Percentiles rank a stretch among this genome's conserved stretches.
These are phyloP conservation scores for Coptotermes formosanus DNA, from an alignment of 1,140 invertebrate species.

Conservation along the genomic window DNA sequence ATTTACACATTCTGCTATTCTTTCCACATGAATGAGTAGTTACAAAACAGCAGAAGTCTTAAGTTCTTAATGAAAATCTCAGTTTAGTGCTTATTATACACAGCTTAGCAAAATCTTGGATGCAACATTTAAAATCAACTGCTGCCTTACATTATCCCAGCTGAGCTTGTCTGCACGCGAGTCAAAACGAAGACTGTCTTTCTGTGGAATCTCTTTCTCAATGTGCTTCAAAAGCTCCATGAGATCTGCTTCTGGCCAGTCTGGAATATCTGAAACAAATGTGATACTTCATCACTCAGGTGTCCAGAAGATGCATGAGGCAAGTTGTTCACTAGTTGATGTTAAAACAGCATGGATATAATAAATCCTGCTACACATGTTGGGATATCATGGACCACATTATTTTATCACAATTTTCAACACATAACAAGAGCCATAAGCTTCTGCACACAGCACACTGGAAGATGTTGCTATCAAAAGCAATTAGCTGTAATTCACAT, in stretches of 20 bases:
- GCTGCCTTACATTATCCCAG: constrained; percentile 37
- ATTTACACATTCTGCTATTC: neutral
- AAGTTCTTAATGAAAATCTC: neutral
- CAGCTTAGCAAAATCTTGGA: no score
- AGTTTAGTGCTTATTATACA: neutral
- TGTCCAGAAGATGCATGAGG: no score
- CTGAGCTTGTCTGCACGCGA: constrained; percentile 39
- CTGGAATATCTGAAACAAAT: constrained; percentile 40
- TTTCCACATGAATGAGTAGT: neutral
- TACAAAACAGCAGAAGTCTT: neutral
- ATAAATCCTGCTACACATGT: no score
- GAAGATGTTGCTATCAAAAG: no score
- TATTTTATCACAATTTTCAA: no score
- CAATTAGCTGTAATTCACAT: no score
- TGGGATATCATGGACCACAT: no score
- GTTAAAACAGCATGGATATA: no score
- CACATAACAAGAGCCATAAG: no score
- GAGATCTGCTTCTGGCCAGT: constrained; percentile 36
- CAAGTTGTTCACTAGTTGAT: no score
- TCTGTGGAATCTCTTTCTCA: constrained; percentile 34
- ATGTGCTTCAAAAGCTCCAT: constrained; percentile 38
- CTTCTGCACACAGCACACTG: no score
- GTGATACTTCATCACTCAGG: no score
- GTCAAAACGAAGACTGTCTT: constrained; percentile 37
- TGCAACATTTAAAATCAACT: neutral